A percentile compares a stretch with the other conserved stretches of the same genome.
Evolutionary conservation across 2,113 vertebrate species (phyloP).

Genomic region (Seriola aureovittata): DNA sequence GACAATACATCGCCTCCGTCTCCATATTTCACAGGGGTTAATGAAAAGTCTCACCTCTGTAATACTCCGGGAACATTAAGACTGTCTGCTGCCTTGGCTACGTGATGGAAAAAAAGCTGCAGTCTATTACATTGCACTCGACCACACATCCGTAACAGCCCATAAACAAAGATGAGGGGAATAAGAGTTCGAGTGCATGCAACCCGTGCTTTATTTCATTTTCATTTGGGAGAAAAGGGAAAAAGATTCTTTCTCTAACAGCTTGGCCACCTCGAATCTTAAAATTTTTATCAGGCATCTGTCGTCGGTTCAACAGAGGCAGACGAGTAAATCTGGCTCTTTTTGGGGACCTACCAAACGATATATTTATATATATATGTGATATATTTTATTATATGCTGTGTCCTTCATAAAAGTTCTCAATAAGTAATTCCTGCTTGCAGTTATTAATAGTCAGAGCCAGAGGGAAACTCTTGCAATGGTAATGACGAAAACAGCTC

Average conservation of each 20-base stretch:
- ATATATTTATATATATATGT: background rate
- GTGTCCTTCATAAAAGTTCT: slow-evolving; percentile 26
- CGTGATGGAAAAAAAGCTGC: background rate
- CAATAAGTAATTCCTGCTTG: slow-evolving; percentile 43
- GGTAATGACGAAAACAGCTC: slow-evolving; percentile 15
- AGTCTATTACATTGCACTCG: background rate
- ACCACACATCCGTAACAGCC: slow-evolving; percentile 8
- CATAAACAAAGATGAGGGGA: background rate
- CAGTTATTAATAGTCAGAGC: slow-evolving; percentile 59
- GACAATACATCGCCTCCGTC: background rate
- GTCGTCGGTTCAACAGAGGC: background rate
- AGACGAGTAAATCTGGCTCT: background rate
- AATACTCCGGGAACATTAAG: background rate
- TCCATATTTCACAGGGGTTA: slow-evolving; percentile 35
- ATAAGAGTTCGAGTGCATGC: no score
- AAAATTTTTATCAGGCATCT: background rate
- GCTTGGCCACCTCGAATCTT: background rate
- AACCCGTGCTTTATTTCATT: no score
- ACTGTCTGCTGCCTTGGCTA: slow-evolving; percentile 19
- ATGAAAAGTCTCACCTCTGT: slow-evolving; percentile 32
- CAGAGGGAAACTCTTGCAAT: slow-evolving; percentile 29
- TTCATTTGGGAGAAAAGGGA: no score
- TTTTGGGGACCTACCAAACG: background rate
- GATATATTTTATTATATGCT: no score
- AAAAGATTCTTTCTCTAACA: background rate